Evolutionary conservation across 1,140 invertebrate genomes (phyloP).

Genomic region (Cotesia glomerata): DNA sequence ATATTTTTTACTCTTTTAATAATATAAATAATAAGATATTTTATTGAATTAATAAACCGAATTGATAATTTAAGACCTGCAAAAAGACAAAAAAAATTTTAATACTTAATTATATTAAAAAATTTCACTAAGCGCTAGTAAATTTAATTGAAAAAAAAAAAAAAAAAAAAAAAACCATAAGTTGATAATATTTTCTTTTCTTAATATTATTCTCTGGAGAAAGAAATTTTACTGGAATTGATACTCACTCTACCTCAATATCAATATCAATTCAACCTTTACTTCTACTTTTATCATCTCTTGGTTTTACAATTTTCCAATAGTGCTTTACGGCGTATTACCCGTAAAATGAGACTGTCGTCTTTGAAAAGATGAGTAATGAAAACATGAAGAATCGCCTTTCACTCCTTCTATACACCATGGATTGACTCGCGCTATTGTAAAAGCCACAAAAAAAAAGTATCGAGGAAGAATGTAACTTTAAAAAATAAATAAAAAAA

Average conservation of each 20-base stretch:
- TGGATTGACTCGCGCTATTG: not conserved
- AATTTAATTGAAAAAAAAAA: no score
- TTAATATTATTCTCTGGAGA: not conserved
- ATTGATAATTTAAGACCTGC: no score
- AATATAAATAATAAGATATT: no score
- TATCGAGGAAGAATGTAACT: not conserved
- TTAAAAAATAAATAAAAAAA: slow-evolving; percentile 24
- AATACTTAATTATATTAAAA: no score
- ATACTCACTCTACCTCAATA: not conserved
- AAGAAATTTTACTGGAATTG: not conserved
- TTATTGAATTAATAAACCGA: no score
- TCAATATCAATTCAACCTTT: slow-evolving; percentile 24
- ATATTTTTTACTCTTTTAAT: no score
- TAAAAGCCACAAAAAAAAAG: not conserved
- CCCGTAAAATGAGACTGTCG: slow-evolving; percentile 32
- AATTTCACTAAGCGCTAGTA: no score
- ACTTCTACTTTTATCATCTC: not conserved
- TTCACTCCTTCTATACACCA: not conserved
- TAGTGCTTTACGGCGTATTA: slow-evolving; percentile 13
- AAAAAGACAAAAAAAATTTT: no score
- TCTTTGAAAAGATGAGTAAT: slow-evolving; percentile 30
- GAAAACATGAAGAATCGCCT: slow-evolving; percentile 40
- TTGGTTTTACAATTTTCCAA: slow-evolving; percentile 5
- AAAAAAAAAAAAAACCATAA: no score
- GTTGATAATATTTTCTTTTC: not conserved